Conservation (phyloP, 2,888 invertebrate genomes). For the Yponomeuta plumbellus region DNA sequence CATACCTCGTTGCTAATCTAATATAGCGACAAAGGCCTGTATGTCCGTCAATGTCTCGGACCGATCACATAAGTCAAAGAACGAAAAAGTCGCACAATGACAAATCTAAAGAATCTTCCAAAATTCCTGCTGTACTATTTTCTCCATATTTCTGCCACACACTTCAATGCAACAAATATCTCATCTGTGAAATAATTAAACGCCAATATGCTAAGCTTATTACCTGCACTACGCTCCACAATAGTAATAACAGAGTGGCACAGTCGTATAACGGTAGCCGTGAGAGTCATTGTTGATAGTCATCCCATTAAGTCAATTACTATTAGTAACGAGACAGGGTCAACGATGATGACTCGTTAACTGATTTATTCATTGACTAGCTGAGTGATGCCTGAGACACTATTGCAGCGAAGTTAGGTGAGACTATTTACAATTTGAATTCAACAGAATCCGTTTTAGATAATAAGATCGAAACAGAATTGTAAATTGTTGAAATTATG, state of each 20-base stretch:
- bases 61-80: background rate
- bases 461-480: too few relatives aligned
- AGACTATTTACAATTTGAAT: background rate
- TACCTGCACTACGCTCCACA: background rate
- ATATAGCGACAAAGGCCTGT: too few relatives aligned
- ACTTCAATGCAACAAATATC: background rate
- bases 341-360: slow-evolving; percentile 5
- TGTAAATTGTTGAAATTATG: too few relatives aligned
- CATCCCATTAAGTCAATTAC: background rate
- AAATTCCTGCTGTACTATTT: background rate
- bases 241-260: background rate
- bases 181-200: background rate
- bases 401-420: background rate
- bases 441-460: background rate
- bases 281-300: slow-evolving; percentile 2
- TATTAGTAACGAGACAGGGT: background rate
- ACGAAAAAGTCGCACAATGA: background rate
- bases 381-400: background rate
- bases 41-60: too few relatives aligned
- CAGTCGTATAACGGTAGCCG: slow-evolving; percentile 3
- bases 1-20: too few relatives aligned
- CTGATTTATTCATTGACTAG: background rate
- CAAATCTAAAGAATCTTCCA: background rate
- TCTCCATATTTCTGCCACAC: background rate
- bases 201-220: background rate